Base-by-base conservation (phyloP, 1,140 invertebrate genomes). In the Zaprionus davidi region DNA sequence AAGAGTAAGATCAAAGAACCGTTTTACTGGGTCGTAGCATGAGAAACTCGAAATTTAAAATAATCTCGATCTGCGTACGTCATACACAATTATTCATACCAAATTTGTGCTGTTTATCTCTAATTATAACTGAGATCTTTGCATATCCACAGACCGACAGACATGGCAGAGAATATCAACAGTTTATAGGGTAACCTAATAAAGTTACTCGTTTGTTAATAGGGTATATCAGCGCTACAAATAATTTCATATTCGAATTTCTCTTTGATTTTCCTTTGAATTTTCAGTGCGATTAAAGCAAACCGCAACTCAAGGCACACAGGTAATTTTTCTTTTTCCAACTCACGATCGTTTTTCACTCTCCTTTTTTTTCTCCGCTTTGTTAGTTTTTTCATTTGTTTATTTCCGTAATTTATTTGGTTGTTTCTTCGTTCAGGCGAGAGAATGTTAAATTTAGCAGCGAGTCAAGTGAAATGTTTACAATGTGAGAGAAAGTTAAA, bases 381-480 rank as follows among this genome's bases (percentile, higher is more conserved):
- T 75, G 77, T 83, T 87, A 76, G 76, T 81, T 73, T 82, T 55
- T 38, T 44, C 59, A 62, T 90, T 90, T 88, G 81, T 83, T 87
- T 90, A 84, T 84, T 81, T 87, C 83, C 73, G 81, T 84, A 81
- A 81, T 90, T 88, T 88, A 90, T 88, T 87, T 87, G 76, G 77
- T 67, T 79, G 64, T 64, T 73, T 78, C 80, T 70, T 79, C 67
- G 11, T 51, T 46, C 3, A 72, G 80, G 71, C 74, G 67, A 84
- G 80, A 90, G 80, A 90, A 84, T 76, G 85, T 90, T 88, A 90
- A 88, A 88, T 81, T 84, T 88, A 88, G 84, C 81, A 81, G 57
- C 85, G 84, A 81, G 84, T 79, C 84, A 90, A 90, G 84, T 88
- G 84, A 88, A 88, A 88, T 88, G 84, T 88, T 88, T 88, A 88